These are phyloP conservation scores for Urocitellus parryii DNA, from an alignment of 2,113 vertebrate genomes.

Conservation along the genomic window DNA sequence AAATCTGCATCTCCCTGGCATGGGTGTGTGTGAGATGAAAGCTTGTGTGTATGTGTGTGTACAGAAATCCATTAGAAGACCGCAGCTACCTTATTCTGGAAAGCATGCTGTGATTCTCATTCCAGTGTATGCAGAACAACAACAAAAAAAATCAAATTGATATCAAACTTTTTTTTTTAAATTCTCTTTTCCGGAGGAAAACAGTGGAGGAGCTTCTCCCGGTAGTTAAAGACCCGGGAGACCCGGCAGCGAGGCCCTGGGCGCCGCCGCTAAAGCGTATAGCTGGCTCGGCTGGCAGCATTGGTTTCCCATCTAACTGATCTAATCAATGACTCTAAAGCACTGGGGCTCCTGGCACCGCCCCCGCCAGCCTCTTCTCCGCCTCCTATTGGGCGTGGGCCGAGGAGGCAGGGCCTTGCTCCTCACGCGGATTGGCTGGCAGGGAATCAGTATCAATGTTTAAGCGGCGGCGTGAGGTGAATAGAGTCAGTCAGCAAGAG, in stretches of 20 bases:
- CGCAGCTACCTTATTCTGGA: slow-evolving; percentile 52
- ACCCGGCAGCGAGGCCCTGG: slow-evolving; percentile 18
- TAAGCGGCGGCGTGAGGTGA: slow-evolving; percentile 97
- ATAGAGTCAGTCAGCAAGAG: slow-evolving; percentile 94
- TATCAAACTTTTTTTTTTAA: slow-evolving; percentile 44
- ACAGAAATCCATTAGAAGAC: slow-evolving; percentile 40
- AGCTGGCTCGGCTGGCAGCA: neutral
- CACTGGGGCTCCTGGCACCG: slow-evolving; percentile 78
- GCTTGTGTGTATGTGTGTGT: neutral
- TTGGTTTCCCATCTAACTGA: slow-evolving; percentile 72
- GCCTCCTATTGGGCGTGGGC: slow-evolving; percentile 81
- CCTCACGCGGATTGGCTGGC: slow-evolving; percentile 92
- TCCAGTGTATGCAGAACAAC: neutral
- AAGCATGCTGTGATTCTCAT: slow-evolving; percentile 30
- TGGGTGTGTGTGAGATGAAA: neutral
- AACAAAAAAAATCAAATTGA: slow-evolving; percentile 39
- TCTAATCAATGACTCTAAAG: slow-evolving; percentile 88
- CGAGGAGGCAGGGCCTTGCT: slow-evolving; percentile 77
- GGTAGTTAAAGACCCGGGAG: neutral
- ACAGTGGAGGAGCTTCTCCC: neutral
- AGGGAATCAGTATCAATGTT: slow-evolving; percentile 96
- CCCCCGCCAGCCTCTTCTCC: slow-evolving; percentile 76
- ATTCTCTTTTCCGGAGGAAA: slow-evolving; percentile 1
- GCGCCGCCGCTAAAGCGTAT: neutral
- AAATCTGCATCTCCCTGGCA: neutral